Evolutionary conservation across 2,797 vertebrate genomes (phyloP).

Genomic region (Characodon lateralis): DNA sequence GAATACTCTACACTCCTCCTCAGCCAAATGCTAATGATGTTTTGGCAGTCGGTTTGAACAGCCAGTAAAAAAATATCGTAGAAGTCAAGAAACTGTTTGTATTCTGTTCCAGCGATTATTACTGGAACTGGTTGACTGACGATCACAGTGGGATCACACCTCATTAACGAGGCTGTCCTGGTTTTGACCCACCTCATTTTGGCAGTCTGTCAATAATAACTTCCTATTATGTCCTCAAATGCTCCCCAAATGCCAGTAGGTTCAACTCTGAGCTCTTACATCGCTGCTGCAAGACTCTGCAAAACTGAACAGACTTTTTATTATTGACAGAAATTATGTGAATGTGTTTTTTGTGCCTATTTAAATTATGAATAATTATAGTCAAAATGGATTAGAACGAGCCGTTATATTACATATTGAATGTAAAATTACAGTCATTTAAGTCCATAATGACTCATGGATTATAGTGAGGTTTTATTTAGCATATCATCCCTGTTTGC

Average conservation of each 20-base stretch:
- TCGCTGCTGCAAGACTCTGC: constrained; percentile 19
- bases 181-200: constrained; percentile 55
- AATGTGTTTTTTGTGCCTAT: constrained; percentile 33
- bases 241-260: constrained; percentile 40
- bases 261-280: constrained; percentile 38
- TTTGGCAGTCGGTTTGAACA: constrained; percentile 66
- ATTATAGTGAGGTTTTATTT: constrained; percentile 42
- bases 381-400: constrained; percentile 42
- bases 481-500: constrained; percentile 34
- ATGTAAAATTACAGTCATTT: constrained; percentile 52
- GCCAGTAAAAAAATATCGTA: constrained; percentile 54
- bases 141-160: constrained; percentile 39
- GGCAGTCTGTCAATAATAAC: constrained; percentile 56
- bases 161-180: constrained; percentile 62
- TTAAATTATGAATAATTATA: constrained; percentile 50
- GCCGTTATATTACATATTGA: constrained; percentile 37
- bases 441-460: constrained; percentile 42
- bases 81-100: constrained; percentile 44
- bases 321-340: constrained; percentile 51
- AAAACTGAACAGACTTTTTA: constrained; percentile 17
- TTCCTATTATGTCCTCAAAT: constrained; percentile 64
- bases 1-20: constrained; percentile 25
- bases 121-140: constrained; percentile 65
- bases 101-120: constrained; percentile 52
- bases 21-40: constrained; percentile 64